Evolutionary conservation across 1,140 invertebrate species (phyloP), one percentile per base, ranked within the genome.

Genomic region (Dendrolimus kikuchii): DNA sequence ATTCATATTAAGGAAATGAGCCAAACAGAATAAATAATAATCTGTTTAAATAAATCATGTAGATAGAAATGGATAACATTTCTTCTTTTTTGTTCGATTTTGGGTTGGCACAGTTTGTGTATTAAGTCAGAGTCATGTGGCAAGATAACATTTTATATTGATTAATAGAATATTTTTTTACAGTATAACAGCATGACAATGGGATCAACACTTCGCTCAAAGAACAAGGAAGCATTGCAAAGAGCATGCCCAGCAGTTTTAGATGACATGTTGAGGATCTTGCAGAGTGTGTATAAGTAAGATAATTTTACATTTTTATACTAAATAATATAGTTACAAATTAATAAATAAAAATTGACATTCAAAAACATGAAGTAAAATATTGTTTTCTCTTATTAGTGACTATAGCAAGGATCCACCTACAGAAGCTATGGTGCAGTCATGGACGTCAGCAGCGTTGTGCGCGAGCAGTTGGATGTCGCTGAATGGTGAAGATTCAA

Each of bases 141-240:
- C 39, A 38, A 7, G 6, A 38, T 8, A 23, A 36, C 7, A 9
- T 10, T 46, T 7, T 9, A 23, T 38, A 8, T 6, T 8, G 36
- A 36, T 6, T 49, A 39, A 51, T 42, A 5, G 7, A 45, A 38
- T 45, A 7, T 40, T 7, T 46, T 42, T 54, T 38, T 51, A 41
- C 61, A 88, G 87, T 88, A 77, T 54, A 83, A 80, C 50, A 88
- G 81, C 66, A 88, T 88, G 84, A 87, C 83, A 53, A 88, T 88
- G 84, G 76, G 81, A 6, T 73, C 81, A 45, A 60, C 62, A 7
- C 68, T 82, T 6, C 70, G 87, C 9, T 52, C 64, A 7, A 77
- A 70, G 59, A 82, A 86, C 50, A 63, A 78, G 6, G 48, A 51
- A 38, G 72, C 78, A 40, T 64, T 88, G 9, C 77, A 82, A 46